Evolutionary conservation across 2,888 invertebrate species (phyloP).

Genomic region (Pammene fasciana): DNA sequence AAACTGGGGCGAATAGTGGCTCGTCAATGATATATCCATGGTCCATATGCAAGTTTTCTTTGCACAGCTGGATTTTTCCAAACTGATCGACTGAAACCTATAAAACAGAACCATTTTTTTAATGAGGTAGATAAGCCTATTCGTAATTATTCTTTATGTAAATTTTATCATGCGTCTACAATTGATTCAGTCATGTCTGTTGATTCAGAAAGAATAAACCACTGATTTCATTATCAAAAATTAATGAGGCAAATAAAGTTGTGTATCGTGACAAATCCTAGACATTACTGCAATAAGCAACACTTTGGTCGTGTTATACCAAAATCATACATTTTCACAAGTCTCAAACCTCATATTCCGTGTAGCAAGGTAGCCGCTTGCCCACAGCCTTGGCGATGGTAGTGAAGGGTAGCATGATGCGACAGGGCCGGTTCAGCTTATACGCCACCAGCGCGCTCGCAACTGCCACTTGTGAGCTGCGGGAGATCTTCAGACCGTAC

Average conservation of each 20-base stretch:
- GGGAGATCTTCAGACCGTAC: constrained; percentile 88
- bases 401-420: constrained; percentile 82
- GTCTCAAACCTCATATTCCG: constrained; percentile 65
- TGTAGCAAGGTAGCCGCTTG: constrained; percentile 64
- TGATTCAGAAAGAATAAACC: no score
- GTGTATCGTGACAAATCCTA: no score
- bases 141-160: no score
- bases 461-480: constrained; percentile 74
- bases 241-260: no score
- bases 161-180: no score
- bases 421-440: constrained; percentile 81
- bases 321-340: no score
- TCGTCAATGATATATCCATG: constrained; percentile 69
- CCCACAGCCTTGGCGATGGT: constrained; percentile 80
- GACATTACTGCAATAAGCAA: no score
- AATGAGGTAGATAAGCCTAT: no score
- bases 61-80: constrained; percentile 79
- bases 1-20: constrained; percentile 44
- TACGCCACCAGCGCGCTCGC: constrained; percentile 85
- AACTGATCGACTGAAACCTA: constrained; percentile 62
- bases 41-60: constrained; percentile 75
- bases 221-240: no score
- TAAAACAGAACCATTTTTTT: constrained; percentile 1
- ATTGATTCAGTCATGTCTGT: no score
- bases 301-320: no score